Conservation (phyloP, 2,113 vertebrate species). For the Chlamydotis undulata region DNA sequence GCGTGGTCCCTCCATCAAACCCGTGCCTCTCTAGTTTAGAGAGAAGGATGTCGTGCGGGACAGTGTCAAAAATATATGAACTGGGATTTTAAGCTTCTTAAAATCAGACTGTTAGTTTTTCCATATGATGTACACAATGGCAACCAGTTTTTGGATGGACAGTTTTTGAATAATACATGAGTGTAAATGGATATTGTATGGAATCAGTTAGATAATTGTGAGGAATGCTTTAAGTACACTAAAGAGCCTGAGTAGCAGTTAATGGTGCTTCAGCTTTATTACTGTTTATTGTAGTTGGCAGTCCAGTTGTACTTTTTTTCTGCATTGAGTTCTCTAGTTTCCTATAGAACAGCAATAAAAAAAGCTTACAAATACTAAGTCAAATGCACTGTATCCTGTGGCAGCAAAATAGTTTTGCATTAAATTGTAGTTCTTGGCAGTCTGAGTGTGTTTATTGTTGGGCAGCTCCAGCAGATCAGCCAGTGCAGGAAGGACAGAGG, state of each 20-base stretch:
- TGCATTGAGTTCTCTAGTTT: constrained; percentile 23
- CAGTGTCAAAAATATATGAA: neutral
- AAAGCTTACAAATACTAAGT: constrained; percentile 47
- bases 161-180: constrained; percentile 67
- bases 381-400: constrained; percentile 29
- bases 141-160: constrained; percentile 54
- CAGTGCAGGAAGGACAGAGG: neutral
- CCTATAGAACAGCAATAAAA: constrained; percentile 51
- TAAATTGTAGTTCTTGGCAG: neutral
- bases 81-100: constrained; percentile 19
- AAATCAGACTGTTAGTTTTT: constrained; percentile 17
- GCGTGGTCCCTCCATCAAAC: too few relatives aligned
- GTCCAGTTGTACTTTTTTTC: constrained; percentile 17
- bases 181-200: constrained; percentile 57
- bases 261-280: constrained; percentile 68
- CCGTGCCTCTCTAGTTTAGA: too few relatives aligned
- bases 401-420: constrained; percentile 8
- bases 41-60: too few relatives aligned
- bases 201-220: constrained; percentile 62
- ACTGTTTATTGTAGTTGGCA: constrained; percentile 61
- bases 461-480: neutral
- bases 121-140: constrained; percentile 25
- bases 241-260: constrained; percentile 63
- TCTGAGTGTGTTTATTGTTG: neutral
- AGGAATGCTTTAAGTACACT: constrained; percentile 59